phyloP scores from a whole-genome alignment of 2,888 invertebrate species.

The Tetragonisca angustula region DNA sequence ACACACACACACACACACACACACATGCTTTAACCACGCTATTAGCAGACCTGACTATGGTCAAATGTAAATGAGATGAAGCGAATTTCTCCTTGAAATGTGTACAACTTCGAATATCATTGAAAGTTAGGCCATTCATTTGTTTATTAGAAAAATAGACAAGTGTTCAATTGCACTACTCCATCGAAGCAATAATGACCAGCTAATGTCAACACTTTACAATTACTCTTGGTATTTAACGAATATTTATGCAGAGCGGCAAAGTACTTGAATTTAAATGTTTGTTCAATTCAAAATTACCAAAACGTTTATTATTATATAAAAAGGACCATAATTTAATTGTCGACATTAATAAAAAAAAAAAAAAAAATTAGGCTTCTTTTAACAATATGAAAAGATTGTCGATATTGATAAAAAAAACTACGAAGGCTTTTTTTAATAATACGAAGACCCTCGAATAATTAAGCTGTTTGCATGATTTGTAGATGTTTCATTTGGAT shows the following conservation, averaged over 20 bases:
- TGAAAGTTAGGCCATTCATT: constrained; percentile 27
- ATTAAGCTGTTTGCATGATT: constrained; percentile 37
- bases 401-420: constrained; percentile 10
- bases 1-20: not conserved
- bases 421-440: constrained; percentile 4
- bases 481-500: constrained; percentile 31
- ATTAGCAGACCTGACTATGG: constrained; percentile 3
- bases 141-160: constrained; percentile 27
- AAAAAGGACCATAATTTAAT: constrained; percentile 36
- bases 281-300: constrained; percentile 41
- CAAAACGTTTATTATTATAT: constrained; percentile 30
- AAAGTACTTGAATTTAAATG: constrained; percentile 35
- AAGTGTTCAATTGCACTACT: constrained; percentile 66
- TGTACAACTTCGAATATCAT: constrained; percentile 1
- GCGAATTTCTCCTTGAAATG: constrained; percentile 12
- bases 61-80: not conserved
- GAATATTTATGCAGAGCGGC: not conserved
- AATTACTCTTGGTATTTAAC: constrained; percentile 21
- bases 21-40: constrained; percentile 8
- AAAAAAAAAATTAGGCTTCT: constrained; percentile 20
- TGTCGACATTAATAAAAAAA: constrained; percentile 39
- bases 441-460: not conserved
- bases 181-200: constrained; percentile 38
- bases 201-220: constrained; percentile 11
- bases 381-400: not conserved